phyloP scores from a whole-genome alignment of 2,888 invertebrate genomes.

The Phoenoteleia sp. region DNA sequence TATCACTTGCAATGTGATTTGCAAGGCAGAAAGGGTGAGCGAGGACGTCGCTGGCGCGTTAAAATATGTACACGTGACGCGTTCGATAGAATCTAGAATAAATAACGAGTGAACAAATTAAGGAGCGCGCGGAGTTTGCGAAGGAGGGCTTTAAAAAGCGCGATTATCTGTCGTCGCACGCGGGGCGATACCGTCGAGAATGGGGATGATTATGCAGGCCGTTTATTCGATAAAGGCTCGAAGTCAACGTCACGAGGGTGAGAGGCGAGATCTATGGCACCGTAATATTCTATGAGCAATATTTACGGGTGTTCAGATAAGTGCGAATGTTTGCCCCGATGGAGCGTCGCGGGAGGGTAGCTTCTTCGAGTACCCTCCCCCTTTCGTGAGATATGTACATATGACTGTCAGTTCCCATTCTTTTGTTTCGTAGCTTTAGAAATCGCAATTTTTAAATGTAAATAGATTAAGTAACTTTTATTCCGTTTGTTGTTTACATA shows the following conservation, averaged over 20 bases:
- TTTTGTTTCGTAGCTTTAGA: too few relatives aligned
- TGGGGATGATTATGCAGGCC: constrained; percentile 78
- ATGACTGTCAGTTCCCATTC: neutral
- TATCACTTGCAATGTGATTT: constrained; percentile 18
- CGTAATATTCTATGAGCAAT: constrained; percentile 84
- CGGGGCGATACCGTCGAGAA: constrained; percentile 60
- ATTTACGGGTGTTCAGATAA: constrained; percentile 83
- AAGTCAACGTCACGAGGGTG: constrained; percentile 71
- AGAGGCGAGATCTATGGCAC: constrained; percentile 81
- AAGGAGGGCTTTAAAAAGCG: constrained; percentile 55
- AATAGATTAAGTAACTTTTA: too few relatives aligned
- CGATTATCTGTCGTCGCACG: constrained; percentile 57
- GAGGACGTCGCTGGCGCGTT: constrained; percentile 7
- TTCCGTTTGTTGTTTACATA: too few relatives aligned
- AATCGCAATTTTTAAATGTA: too few relatives aligned
- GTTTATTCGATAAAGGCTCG: constrained; percentile 82
- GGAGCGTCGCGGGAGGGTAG: constrained; percentile 70
- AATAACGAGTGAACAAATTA: constrained; percentile 71
- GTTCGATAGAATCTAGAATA: constrained; percentile 65
- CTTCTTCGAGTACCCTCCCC: constrained; percentile 16
- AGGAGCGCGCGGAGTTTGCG: constrained; percentile 17
- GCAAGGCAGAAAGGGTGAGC: constrained; percentile 17
- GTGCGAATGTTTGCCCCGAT: constrained; percentile 81
- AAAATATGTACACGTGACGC: constrained; percentile 51
- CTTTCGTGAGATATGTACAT: neutral